Evolutionary conservation across 1,140 invertebrate genomes (phyloP), one percentile per base, ranked within the genome.

Genomic region (Dendroctonus valens): DNA sequence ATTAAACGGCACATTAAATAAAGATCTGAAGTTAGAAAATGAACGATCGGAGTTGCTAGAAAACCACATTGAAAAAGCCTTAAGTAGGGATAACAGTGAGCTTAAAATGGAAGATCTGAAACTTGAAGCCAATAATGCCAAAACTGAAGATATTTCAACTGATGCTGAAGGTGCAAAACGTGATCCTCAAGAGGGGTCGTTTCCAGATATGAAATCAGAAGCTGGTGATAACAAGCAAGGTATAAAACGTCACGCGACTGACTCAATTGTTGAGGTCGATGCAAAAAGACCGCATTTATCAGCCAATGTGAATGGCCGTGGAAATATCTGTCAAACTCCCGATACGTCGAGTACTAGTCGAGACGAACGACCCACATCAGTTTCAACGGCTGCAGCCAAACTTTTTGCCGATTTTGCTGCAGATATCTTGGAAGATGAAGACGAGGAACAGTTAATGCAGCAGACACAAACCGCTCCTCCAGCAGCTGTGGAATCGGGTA

Each of bases 351-450:
- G 63, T 76, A 80, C 26, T 73, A 84, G 65, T 77, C 78, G 76
- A 5, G 81, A 83, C 5, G 82, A 84, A 41, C 79, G 81, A 41
- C 75, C 77, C 2, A 80, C 77, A 3, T 84, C 84, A 2, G 86
- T 87, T 0, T 89, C 87, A 0, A 87, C 86, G 3, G 86, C 87
- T n/a, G 87, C 87, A 0, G 87, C 87, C 0, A 89, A 89, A 76
- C 75, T 89, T 7, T 89, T 88, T 72, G 87, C 87, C 0, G 87
- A 87, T 53, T 77, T 89, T 26, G 87, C 87, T 0, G 87, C 87
- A 0, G 87, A 88, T 67, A 86, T 86, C 58, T 78, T 89, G n/a
- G 86, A 87, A 65, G 87, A 89, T 70, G 87, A 89, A 70, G 86
- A 88, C 60, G 65, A 86, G 42, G 84, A 86, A 48, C 83, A 85